Evolutionary conservation across 1,140 invertebrate genomes (phyloP).

Genomic region (Catajapyx aquilonaris): DNA sequence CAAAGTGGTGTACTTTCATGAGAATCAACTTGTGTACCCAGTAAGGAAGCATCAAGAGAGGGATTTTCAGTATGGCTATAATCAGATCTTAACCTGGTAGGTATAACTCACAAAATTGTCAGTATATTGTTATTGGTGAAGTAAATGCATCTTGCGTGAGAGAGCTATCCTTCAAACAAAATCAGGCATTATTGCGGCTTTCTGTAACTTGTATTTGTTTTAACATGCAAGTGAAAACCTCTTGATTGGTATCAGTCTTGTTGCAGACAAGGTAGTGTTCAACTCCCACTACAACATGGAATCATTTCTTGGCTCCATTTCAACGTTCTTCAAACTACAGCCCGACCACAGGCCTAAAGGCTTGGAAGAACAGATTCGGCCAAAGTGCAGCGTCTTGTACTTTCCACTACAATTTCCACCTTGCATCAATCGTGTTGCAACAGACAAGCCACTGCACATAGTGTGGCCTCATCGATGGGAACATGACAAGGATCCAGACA

Average conservation of each 20-base stretch:
- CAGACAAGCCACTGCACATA: slow-evolving; percentile 29
- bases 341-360: slow-evolving; percentile 37
- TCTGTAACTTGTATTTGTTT: background rate
- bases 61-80: slow-evolving; percentile 58
- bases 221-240: slow-evolving; percentile 1
- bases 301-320: slow-evolving; percentile 40
- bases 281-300: slow-evolving; percentile 47
- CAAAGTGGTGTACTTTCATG: slow-evolving; percentile 59
- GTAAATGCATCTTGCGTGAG: background rate
- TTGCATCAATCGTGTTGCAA: slow-evolving; percentile 12
- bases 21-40: slow-evolving; percentile 56
- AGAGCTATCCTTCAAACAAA: background rate
- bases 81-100: slow-evolving; percentile 49
- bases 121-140: background rate
- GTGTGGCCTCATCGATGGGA: slow-evolving; percentile 63
- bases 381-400: slow-evolving; percentile 41
- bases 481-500: slow-evolving; percentile 50
- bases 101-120: slow-evolving; percentile 9
- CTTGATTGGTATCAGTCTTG: slow-evolving; percentile 25
- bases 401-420: slow-evolving; percentile 34
- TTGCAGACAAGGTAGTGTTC: slow-evolving; percentile 46
- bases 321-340: slow-evolving; percentile 37
- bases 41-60: slow-evolving; percentile 37
- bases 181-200: background rate
- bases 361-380: slow-evolving; percentile 28